Evolutionary conservation across 53 echinoderm and acorn worm genomes (phyloP), one percentile per base, ranked within the genome.

Genomic region (Echinarachnius parma): DNA sequence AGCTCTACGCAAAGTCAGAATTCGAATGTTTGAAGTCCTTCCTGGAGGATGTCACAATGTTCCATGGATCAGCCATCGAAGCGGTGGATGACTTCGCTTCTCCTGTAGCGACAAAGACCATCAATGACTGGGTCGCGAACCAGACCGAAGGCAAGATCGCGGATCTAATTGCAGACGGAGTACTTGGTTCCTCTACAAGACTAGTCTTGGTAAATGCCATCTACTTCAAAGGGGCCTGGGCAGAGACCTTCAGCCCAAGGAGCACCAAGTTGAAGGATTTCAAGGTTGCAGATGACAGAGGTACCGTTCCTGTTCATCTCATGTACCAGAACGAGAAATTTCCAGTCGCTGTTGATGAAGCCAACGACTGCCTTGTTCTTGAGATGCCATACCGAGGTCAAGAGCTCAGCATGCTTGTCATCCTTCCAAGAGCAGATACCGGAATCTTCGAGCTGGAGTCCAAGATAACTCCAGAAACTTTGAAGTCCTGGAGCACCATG

Each of bases 221-320:
- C 24, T 93, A 93, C 66, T 93, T 93, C 66, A 93, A 93, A 60
- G 93, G 83, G 26, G 70, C 71, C 29, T 93, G 89, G 89, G 49
- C 34, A 16, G 74, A 50, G 16, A 46, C 83, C 27, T 93, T 85
- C 29, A 42, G 21, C 34, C 11, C 11, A 29, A 9, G 55, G 16
- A n/a, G 52, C n/a, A 82, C 69, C 19, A 21, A 20, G 8, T 33
- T 31, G 35, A 32, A 50, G 10, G 34, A 20, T 2, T 69, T 69
- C 35, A 69, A 53, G 53, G 53, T 69, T 20, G 2, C 33, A 0
- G 53, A 69, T 34, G 69, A 69, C 13, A 69, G 69, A 23, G 24
- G 10, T 19, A 69, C 9, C 4, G 69, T 69, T 0, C 31, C 19
- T 16, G 53, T 53, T 23, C 10, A 27, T 3, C 21, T 53, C 22